phyloP scores from a whole-genome alignment of 2,888 invertebrate genomes.

The Chaetogeoica ovagalla region DNA sequence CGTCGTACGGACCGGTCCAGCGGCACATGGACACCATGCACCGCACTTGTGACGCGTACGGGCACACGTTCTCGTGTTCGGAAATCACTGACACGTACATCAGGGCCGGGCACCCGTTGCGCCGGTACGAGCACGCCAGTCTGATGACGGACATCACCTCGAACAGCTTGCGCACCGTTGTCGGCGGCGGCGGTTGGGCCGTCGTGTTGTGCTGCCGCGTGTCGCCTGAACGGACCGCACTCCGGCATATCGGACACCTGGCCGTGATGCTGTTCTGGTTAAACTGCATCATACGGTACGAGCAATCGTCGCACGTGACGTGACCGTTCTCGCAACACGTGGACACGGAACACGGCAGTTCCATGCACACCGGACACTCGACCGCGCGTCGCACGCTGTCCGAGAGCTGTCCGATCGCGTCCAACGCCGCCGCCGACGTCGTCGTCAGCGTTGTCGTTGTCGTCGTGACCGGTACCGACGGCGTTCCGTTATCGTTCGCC shows the following conservation, averaged over 20 bases:
- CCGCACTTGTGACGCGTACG: background rate
- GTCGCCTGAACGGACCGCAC: too few relatives aligned
- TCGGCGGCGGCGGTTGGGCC: background rate
- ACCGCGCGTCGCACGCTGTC: constrained; percentile 18
- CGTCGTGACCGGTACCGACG: too few relatives aligned
- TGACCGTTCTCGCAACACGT: constrained; percentile 26
- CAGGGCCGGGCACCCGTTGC: background rate
- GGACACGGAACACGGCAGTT: background rate
- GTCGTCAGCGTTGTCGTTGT: too few relatives aligned
- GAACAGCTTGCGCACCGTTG: background rate
- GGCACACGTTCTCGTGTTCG: background rate
- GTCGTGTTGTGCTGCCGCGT: background rate
- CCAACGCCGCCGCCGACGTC: too few relatives aligned
- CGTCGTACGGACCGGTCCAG: constrained; percentile 1
- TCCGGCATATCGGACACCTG: constrained; percentile 19
- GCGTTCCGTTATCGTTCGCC: background rate
- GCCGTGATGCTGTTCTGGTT: background rate
- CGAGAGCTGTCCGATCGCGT: constrained; percentile 9
- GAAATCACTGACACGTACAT: background rate
- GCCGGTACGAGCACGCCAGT: constrained; percentile 9
- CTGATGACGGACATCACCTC: background rate
- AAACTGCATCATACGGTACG: background rate
- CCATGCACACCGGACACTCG: constrained; percentile 36
- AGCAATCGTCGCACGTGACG: constrained; percentile 3
- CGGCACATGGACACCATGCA: constrained; percentile 26